These are phyloP conservation scores for Cerastis leucographa DNA, from an alignment of 2,888 invertebrate genomes.

Conservation along the genomic window DNA sequence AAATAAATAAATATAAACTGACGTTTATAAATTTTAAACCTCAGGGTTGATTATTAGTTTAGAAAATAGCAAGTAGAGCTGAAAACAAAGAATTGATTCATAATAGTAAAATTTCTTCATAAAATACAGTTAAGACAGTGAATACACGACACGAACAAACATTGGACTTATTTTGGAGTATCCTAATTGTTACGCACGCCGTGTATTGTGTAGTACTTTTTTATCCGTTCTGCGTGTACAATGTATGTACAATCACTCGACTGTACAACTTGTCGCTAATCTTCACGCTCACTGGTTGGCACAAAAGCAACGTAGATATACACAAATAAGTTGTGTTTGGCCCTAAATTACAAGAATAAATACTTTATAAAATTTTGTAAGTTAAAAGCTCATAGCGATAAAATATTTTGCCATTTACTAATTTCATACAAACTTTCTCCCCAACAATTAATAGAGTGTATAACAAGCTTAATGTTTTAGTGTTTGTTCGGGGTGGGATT, in stretches of 20 bases:
- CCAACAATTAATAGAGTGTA: conserved; percentile 62
- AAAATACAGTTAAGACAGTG: neutral
- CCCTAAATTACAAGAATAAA: neutral
- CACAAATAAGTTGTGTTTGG: neutral
- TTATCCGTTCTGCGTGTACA: neutral
- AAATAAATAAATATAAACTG: neutral
- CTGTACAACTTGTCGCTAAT: neutral
- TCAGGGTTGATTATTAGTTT: neutral
- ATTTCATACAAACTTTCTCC: conserved; percentile 50
- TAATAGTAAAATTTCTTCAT: too few relatives aligned
- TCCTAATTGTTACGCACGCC: neutral
- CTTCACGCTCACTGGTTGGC: neutral
- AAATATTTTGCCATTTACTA: conserved; percentile 45
- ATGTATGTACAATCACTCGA: neutral
- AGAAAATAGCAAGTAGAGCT: neutral
- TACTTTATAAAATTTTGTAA: conserved; percentile 11
- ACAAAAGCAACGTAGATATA: neutral
- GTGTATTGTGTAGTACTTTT: neutral
- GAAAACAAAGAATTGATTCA: neutral
- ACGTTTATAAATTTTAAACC: neutral
- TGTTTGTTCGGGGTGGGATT: conserved; percentile 74
- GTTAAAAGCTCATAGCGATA: conserved; percentile 37
- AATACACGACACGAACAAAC: neutral
- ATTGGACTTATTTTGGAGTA: neutral
- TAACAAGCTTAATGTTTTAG: conserved; percentile 60